Conservation (phyloP, 2,888 invertebrate genomes). For the Nasonia oneida region DNA sequence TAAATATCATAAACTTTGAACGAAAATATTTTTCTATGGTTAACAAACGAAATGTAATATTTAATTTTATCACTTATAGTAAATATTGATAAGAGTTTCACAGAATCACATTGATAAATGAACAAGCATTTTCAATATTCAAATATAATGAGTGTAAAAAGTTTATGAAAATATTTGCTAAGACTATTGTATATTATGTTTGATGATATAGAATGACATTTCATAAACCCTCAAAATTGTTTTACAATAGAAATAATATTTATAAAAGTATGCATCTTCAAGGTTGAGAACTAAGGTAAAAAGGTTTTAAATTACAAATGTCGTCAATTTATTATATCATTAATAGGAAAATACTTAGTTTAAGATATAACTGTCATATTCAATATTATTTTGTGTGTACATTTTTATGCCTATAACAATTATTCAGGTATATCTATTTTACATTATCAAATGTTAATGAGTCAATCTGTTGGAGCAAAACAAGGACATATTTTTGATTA, state of each 20-base stretch:
- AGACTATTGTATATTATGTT: background rate
- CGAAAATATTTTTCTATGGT: too few species aligned
- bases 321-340: background rate
- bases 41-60: too few species aligned
- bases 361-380: background rate
- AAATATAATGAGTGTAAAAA: background rate
- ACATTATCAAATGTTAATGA: background rate
- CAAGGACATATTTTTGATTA: background rate
- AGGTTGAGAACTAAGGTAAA: background rate
- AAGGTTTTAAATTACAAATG: background rate
- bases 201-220: background rate
- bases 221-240: background rate
- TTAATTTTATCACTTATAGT: background rate
- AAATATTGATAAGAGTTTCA: background rate
- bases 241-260: background rate
- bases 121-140: background rate
- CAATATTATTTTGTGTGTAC: background rate
- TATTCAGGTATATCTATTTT: too few species aligned
- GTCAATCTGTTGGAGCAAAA: background rate
- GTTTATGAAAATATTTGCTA: background rate
- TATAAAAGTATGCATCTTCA: background rate
- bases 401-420: background rate
- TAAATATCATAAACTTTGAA: too few species aligned
- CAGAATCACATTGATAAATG: background rate
- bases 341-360: background rate